phyloP scores from a whole-genome alignment of 1,140 invertebrate genomes.

The Drosophila saltans region DNA sequence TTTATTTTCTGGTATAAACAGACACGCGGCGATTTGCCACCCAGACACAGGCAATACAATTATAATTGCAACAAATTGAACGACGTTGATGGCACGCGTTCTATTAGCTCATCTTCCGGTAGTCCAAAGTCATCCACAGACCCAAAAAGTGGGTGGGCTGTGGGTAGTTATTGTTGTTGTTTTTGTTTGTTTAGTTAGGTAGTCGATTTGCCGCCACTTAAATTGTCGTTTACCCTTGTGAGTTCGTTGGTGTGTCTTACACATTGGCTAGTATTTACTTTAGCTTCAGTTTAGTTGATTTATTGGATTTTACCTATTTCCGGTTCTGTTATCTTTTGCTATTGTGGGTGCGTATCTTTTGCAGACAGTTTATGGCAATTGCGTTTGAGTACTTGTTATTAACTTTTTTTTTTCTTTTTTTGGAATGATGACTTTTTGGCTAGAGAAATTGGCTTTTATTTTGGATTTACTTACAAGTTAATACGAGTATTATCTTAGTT shows the following conservation, averaged over 20 bases:
- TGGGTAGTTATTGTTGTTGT: conserved; percentile 4
- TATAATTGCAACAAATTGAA: conserved; percentile 70
- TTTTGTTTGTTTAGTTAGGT: conserved; percentile 2
- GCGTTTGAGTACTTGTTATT: conserved; percentile 43
- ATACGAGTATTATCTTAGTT: too few species aligned
- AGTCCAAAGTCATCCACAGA: conserved; percentile 11
- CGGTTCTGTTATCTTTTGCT: conserved; percentile 28
- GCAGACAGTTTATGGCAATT: conserved; percentile 25
- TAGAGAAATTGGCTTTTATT: not conserved
- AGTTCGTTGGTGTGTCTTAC: not conserved
- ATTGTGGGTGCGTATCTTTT: conserved; percentile 14
- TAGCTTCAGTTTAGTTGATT: conserved; percentile 53
- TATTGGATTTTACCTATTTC: conserved; percentile 66
- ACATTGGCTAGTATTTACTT: conserved; percentile 22
- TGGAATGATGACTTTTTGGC: conserved; percentile 27
- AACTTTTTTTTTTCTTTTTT: conserved; percentile 16
- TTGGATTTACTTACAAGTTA: too few species aligned
- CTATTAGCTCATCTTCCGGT: conserved; percentile 59
- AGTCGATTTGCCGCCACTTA: conserved; percentile 14
- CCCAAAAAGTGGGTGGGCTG: conserved; percentile 1
- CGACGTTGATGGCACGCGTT: conserved; percentile 53
- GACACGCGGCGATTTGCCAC: conserved; percentile 35
- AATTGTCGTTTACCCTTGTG: not conserved
- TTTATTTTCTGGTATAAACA: conserved; percentile 14
- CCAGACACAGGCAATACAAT: conserved; percentile 46